Evolutionary conservation across 2,888 invertebrate species (phyloP).

Genomic region (Chloroclysta siterata): DNA sequence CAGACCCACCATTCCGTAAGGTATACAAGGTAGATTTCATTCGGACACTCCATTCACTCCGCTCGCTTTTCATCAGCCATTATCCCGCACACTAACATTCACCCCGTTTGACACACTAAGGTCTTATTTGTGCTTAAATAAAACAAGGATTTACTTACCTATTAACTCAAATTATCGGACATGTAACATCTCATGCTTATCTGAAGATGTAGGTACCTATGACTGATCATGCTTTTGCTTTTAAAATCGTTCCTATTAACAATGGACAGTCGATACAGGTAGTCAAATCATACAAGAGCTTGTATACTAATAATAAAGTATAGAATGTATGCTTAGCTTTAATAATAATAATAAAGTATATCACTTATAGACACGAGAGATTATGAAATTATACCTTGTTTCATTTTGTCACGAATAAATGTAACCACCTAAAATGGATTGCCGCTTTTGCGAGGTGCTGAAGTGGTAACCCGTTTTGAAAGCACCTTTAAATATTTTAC

Average conservation of each 20-base stretch:
- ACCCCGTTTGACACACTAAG: slow-evolving; percentile 12
- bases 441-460: slow-evolving; percentile 11
- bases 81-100: slow-evolving; percentile 32
- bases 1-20: slow-evolving; percentile 75
- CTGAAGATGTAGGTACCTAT: background rate
- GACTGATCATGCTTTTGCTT: background rate
- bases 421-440: slow-evolving; percentile 5
- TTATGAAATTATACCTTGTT: slow-evolving; percentile 1
- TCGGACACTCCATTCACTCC: slow-evolving; percentile 36
- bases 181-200: background rate
- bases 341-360: too few species aligned
- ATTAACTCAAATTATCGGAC: too few species aligned
- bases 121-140: background rate
- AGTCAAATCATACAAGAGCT: background rate
- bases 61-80: slow-evolving; percentile 33
- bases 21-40: slow-evolving; percentile 74
- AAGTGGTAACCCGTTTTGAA: slow-evolving; percentile 18
- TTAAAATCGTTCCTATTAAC: background rate
- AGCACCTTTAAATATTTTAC: background rate
- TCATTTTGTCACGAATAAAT: slow-evolving; percentile 20
- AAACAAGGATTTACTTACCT: background rate
- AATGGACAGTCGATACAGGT: background rate
- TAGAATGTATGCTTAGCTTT: too few species aligned
- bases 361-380: too few species aligned
- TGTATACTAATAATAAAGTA: background rate